Conservation (phyloP, 2,797 vertebrate genomes). For the Trematomus bernacchii region DNA sequence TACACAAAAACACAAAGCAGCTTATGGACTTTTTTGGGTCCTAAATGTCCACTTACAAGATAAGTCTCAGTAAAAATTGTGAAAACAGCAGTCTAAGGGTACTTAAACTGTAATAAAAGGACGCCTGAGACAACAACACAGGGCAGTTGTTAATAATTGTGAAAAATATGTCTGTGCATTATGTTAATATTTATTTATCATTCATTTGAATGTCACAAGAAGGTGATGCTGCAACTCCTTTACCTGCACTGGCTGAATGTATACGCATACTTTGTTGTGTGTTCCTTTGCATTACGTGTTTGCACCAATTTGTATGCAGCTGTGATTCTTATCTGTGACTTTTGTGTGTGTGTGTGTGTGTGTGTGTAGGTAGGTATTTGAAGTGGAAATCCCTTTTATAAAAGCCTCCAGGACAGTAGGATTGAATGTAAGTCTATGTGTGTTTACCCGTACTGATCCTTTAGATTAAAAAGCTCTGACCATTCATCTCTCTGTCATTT, state of each 20-base stretch:
- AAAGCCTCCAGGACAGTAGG: constrained; percentile 17
- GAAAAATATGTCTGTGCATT: background rate
- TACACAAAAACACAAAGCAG: background rate
- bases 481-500: constrained; percentile 66
- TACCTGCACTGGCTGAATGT: background rate
- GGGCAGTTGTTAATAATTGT: background rate
- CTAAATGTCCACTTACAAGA: background rate
- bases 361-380: constrained; percentile 8
- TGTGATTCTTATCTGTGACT: constrained; percentile 21
- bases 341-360: constrained; percentile 1
- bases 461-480: constrained; percentile 50
- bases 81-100: background rate
- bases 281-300: background rate
- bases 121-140: background rate
- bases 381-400: constrained; percentile 38
- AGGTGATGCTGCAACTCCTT: background rate
- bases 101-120: too few relatives aligned
- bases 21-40: background rate
- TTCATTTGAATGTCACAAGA: constrained; percentile 1
- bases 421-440: constrained; percentile 6
- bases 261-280: background rate
- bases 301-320: constrained; percentile 24
- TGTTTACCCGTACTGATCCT: constrained; percentile 30
- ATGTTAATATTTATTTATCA: background rate
- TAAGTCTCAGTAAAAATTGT: background rate